Evolutionary conservation across 2,797 vertebrate genomes (phyloP).

Genomic region (Phoxinus dragarum): DNA sequence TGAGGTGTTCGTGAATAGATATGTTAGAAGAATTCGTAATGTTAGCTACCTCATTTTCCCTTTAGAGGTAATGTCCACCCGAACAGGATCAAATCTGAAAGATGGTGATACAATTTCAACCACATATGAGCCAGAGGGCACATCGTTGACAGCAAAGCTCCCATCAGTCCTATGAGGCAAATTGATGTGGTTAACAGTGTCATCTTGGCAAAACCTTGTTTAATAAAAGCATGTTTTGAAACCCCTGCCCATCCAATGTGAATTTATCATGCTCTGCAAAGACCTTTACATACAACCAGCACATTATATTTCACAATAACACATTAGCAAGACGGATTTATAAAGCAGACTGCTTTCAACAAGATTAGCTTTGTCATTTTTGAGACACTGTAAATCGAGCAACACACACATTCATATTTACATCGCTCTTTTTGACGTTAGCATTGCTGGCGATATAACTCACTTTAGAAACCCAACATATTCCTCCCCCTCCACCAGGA

Average conservation of each 20-base stretch:
- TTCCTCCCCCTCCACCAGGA: slow-evolving; percentile 92
- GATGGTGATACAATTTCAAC: slow-evolving; percentile 92
- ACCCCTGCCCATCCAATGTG: too few relatives aligned
- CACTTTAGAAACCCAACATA: slow-evolving; percentile 92
- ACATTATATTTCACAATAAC: not conserved
- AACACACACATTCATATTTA: not conserved
- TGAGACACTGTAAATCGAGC: not conserved
- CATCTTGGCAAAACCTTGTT: not conserved
- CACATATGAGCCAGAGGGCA: slow-evolving; percentile 96
- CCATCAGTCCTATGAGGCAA: slow-evolving; percentile 88
- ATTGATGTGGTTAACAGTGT: not conserved
- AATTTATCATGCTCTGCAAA: not conserved
- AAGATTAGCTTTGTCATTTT: not conserved
- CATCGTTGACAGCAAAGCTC: slow-evolving; percentile 96
- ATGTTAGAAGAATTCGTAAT: not conserved
- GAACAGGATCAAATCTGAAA: slow-evolving; percentile 91
- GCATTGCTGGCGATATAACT: slow-evolving; percentile 57
- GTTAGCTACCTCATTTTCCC: slow-evolving; percentile 94
- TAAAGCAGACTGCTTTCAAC: not conserved
- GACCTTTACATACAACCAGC: not conserved
- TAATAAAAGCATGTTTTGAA: not conserved
- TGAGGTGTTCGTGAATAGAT: not conserved
- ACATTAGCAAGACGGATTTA: not conserved
- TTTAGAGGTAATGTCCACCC: slow-evolving; percentile 98
- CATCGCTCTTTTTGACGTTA: not conserved